Percentiles rank a stretch among this genome's conserved stretches.
phyloP scores from a whole-genome alignment of 2,113 vertebrate genomes.

The Brachypodius melanocephalos region DNA sequence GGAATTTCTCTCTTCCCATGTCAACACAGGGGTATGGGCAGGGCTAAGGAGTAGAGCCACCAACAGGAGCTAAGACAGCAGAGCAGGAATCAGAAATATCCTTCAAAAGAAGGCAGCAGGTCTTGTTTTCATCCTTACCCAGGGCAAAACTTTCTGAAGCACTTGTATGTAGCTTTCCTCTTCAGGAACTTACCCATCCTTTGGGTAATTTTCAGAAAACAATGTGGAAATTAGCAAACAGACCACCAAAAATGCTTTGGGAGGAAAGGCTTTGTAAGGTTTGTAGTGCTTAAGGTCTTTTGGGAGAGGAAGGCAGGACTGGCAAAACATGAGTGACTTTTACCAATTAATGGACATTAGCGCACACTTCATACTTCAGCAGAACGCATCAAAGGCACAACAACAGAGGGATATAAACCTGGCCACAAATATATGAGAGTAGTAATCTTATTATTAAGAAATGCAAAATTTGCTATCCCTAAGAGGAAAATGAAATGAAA shows the following conservation, averaged over 20 bases:
- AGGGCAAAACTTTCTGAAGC: neutral
- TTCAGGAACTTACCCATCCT: neutral
- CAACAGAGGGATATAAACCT: neutral
- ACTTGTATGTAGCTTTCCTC: neutral
- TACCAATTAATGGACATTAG: neutral
- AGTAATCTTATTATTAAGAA: neutral
- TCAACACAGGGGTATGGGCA: neutral
- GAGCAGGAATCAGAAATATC: neutral
- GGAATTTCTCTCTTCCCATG: neutral
- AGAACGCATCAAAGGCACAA: neutral
- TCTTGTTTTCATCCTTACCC: neutral
- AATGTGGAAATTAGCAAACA: neutral
- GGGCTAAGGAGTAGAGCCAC: neutral
- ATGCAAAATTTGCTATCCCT: neutral
- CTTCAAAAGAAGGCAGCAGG: neutral
- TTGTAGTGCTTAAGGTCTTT: neutral
- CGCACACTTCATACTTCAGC: neutral
- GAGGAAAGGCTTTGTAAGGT: neutral
- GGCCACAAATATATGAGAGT: neutral
- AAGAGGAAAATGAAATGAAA: neutral
- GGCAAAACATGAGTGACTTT: neutral
- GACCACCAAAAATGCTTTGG: neutral
- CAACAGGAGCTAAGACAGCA: neutral
- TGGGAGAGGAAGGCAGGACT: neutral
- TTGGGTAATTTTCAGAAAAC: neutral